phyloP scores from a whole-genome alignment of 2,888 invertebrate genomes.

The Pheosia tremula region DNA sequence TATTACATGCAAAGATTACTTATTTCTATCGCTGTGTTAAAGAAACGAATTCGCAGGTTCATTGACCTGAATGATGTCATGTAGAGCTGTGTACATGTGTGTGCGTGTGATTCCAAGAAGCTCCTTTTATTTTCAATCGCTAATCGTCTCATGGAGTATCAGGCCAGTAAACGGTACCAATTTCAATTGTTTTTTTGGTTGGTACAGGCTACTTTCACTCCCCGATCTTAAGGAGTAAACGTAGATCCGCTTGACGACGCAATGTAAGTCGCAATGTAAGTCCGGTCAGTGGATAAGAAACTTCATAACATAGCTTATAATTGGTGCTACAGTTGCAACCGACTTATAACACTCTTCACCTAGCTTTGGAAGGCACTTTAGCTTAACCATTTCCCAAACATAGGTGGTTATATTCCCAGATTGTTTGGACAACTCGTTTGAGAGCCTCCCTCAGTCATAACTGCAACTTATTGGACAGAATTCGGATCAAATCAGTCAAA shows the following conservation, averaged over 20 bases:
- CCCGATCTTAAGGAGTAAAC: neutral
- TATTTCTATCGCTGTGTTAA: neutral
- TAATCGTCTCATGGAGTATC: conserved; percentile 3
- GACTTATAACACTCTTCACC: no score
- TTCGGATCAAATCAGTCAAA: no score
- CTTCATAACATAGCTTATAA: no score
- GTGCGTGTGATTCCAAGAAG: conserved; percentile 1
- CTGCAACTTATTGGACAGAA: no score
- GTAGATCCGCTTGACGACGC: neutral
- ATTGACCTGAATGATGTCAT: neutral
- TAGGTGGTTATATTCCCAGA: no score
- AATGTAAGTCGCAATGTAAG: no score
- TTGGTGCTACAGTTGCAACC: no score
- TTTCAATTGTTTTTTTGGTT: neutral
- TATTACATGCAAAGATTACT: neutral
- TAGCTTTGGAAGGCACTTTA: no score
- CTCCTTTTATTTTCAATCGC: conserved; percentile 4
- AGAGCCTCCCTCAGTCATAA: no score
- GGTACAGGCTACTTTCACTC: neutral
- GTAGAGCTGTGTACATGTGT: neutral
- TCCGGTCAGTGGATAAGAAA: no score
- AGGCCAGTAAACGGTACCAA: conserved; percentile 1
- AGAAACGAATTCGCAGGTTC: neutral
- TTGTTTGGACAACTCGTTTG: no score
- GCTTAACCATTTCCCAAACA: no score